Evolutionary conservation across 2,797 vertebrate genomes (phyloP), one percentile per base, ranked within the genome.

Genomic region (Sebastes flavidus): DNA sequence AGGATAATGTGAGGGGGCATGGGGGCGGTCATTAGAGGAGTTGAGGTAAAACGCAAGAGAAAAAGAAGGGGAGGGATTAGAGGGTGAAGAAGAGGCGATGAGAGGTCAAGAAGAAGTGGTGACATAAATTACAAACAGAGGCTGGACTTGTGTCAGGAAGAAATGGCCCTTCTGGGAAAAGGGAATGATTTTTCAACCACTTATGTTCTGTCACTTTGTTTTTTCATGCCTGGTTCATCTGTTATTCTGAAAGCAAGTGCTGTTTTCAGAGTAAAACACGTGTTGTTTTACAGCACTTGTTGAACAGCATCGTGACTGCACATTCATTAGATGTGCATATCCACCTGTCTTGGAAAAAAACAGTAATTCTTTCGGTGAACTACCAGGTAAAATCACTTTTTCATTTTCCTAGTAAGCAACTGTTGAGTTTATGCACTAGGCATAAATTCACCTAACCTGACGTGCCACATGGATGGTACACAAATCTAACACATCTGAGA

Each of bases 101-200:
- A 80, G 52, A 70, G 80, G 77, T 81, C 67, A 58, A 67, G 61
- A 49, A 71, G 55, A 78, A 75, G 78, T 20, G 59, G 66, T 52
- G 81, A 71, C 71, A 88, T 85, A 60, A 83, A 90, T 78, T 59
- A 82, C 34, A 52, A 42, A 32, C 2, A 72, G 12, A 72, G 60
- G 66, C 16, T 46, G 63, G n/a, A 76, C 10, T 81, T 7, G 1
- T 1, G n/a, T 72, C 69, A 72, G 34, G 32, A 59, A 67, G 24
- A 72, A 77, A 82, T 25, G 22, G 55, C 13, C 8, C 70, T 81
- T 80, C 59, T 80, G 66, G 83, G 72, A 73, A 77, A 79, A 80
- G 4, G 14, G 34, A 67, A 32, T 11, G 9, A 59, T 69, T 77
- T 78, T 72, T 68, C 58, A 36, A 65, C 42, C 59, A 68, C 77